phyloP scores from a whole-genome alignment of 2,888 invertebrate genomes.

The Stomorhina lunata region DNA sequence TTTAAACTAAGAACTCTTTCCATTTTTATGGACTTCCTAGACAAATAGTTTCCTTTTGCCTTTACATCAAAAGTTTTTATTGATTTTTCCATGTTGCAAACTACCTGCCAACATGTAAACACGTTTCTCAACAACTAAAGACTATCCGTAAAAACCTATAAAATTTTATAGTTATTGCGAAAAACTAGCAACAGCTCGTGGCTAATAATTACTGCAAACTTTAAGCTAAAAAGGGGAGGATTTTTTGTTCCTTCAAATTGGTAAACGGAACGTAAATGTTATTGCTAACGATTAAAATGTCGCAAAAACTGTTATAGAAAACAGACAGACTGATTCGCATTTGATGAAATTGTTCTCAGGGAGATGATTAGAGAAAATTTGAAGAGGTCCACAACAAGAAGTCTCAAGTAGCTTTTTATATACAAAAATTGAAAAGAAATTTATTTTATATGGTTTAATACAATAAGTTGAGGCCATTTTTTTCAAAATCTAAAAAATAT shows the following conservation, averaged over 20 bases:
- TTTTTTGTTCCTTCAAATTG: slow-evolving; percentile 29
- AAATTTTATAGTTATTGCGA: slow-evolving; percentile 61
- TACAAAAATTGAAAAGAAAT: too few relatives aligned
- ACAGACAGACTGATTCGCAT: neutral
- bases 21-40: neutral
- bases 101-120: slow-evolving; percentile 63
- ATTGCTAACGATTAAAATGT: slow-evolving; percentile 46
- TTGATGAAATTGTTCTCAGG: slow-evolving; percentile 41
- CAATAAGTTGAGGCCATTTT: too few relatives aligned
- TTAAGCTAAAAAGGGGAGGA: neutral
- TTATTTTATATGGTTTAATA: too few relatives aligned
- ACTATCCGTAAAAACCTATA: slow-evolving; percentile 61
- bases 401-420: too few relatives aligned
- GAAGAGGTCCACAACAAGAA: too few relatives aligned
- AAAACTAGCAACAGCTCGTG: slow-evolving; percentile 38
- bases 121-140: slow-evolving; percentile 54
- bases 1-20: neutral
- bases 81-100: slow-evolving; percentile 12
- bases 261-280: slow-evolving; percentile 27
- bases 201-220: slow-evolving; percentile 13
- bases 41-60: neutral
- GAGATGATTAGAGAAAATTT: too few relatives aligned
- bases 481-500: too few relatives aligned
- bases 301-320: slow-evolving; percentile 12
- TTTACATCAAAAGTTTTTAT: neutral